Evolutionary conservation across 2,113 vertebrate species (phyloP).

Genomic region (Acanthochromis polyacanthus): DNA sequence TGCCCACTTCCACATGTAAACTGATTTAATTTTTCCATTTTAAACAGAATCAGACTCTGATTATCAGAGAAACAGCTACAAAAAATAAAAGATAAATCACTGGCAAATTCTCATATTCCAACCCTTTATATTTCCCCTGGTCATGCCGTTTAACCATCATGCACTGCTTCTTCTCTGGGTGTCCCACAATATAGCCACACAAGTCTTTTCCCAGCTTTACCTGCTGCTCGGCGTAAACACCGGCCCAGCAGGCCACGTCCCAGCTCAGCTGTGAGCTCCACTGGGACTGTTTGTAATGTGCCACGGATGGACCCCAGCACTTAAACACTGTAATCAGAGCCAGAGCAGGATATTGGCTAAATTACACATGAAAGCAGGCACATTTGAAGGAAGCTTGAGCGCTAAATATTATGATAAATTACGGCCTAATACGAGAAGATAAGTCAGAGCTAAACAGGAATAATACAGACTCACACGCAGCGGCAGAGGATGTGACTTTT

Average conservation of each 20-base stretch:
- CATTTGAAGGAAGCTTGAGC: conserved; percentile 78
- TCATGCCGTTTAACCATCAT: neutral
- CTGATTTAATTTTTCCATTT: too few species aligned
- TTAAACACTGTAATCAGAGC: conserved; percentile 82
- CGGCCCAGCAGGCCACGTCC: conserved; percentile 37
- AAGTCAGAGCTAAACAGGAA: conserved; percentile 72
- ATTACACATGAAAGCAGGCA: conserved; percentile 83
- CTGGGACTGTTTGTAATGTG: conserved; percentile 74
- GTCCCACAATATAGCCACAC: conserved; percentile 7
- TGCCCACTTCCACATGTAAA: too few species aligned
- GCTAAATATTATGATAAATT: conserved; percentile 85
- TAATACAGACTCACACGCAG: conserved; percentile 74
- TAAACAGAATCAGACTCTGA: too few species aligned
- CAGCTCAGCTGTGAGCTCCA: conserved; percentile 70
- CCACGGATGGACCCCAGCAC: conserved; percentile 66
- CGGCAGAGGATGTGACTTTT: conserved; percentile 34
- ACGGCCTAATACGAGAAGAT: conserved; percentile 75
- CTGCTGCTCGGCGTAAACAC: conserved; percentile 28
- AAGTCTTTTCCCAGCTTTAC: conserved; percentile 24
- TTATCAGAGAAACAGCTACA: too few species aligned
- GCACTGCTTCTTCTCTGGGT: conserved; percentile 25
- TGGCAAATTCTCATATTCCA: too few species aligned
- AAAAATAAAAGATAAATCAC: too few species aligned
- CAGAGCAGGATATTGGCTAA: conserved; percentile 84
- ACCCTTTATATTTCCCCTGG: too few species aligned